These are phyloP conservation scores for Todiramphus chloris DNA, from an alignment of 2,113 vertebrate genomes.

Conservation along the genomic window DNA sequence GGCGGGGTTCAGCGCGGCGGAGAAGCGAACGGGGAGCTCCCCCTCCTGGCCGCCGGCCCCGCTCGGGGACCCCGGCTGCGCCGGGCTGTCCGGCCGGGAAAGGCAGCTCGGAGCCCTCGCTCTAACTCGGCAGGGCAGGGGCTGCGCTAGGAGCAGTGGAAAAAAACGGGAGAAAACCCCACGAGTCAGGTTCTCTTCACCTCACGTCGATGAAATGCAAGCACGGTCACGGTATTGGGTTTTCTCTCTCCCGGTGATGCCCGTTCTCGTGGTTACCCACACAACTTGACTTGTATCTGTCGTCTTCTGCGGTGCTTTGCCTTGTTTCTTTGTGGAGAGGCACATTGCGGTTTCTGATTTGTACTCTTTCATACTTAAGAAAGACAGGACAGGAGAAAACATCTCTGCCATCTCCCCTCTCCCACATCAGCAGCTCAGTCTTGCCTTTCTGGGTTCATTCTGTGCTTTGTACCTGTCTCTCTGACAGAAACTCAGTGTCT, in stretches of 20 bases:
- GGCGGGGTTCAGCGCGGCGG: accelerated
- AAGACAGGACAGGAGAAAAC: background rate
- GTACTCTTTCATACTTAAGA: background rate
- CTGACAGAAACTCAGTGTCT: background rate
- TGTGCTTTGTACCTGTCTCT: background rate
- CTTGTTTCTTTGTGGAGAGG: background rate
- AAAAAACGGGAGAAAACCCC: background rate
- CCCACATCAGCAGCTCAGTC: accelerated
- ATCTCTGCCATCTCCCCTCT: background rate
- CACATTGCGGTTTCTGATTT: accelerated
- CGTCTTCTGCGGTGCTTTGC: accelerated
- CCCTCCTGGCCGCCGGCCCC: background rate
- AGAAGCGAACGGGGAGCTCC: background rate
- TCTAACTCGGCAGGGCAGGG: accelerated
- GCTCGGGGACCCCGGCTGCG: background rate
- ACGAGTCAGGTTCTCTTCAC: background rate
- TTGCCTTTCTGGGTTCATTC: background rate
- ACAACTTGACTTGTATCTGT: accelerated
- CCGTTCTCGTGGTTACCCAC: accelerated
- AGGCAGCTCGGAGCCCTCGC: accelerated
- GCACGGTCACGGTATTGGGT: accelerated
- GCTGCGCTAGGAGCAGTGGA: accelerated
- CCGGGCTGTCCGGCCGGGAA: background rate
- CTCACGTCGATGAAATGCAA: accelerated
- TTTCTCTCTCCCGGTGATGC: background rate